Evolutionary conservation across 2,888 invertebrate genomes (phyloP).

Genomic region (Steinernema scapterisci): DNA sequence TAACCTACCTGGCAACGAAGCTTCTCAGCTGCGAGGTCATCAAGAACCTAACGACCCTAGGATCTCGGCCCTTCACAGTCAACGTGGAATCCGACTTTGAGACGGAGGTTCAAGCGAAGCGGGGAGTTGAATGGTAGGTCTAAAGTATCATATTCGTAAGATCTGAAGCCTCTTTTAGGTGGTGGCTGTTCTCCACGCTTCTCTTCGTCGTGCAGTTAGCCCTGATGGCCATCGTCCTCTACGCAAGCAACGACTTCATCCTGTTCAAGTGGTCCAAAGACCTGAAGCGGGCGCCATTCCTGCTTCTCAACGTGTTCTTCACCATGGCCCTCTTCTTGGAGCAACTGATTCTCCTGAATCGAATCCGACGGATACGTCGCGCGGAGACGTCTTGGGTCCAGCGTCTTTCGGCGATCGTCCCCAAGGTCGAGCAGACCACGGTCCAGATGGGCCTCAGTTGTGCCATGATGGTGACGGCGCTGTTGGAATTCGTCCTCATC

Average conservation of each 20-base stretch:
- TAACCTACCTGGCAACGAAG: background rate
- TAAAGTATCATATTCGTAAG: too few species aligned
- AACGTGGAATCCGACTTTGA: slow-evolving; percentile 1
- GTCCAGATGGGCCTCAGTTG: background rate
- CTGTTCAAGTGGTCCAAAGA: background rate
- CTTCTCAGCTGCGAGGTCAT: background rate
- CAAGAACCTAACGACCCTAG: background rate
- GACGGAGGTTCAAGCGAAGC: slow-evolving; percentile 5
- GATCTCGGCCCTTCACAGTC: background rate
- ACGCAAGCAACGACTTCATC: too few species aligned
- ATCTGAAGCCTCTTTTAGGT: too few species aligned
- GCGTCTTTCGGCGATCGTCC: background rate
- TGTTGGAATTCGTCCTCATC: background rate
- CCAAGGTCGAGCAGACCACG: background rate
- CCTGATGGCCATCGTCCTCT: background rate
- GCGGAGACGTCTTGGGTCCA: background rate
- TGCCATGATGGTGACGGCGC: background rate
- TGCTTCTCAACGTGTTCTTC: background rate
- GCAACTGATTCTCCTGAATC: background rate
- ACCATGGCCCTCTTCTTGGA: slow-evolving; percentile 2
- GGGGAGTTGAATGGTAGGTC: background rate
- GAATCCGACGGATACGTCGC: background rate
- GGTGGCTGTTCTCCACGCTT: background rate
- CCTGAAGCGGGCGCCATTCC: background rate
- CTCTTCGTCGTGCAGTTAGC: background rate